A percentile compares a stretch with the other conserved stretches of the same genome.
Evolutionary conservation across 1,140 invertebrate genomes (phyloP).

Genomic region (Macrocentrus cingulum): DNA sequence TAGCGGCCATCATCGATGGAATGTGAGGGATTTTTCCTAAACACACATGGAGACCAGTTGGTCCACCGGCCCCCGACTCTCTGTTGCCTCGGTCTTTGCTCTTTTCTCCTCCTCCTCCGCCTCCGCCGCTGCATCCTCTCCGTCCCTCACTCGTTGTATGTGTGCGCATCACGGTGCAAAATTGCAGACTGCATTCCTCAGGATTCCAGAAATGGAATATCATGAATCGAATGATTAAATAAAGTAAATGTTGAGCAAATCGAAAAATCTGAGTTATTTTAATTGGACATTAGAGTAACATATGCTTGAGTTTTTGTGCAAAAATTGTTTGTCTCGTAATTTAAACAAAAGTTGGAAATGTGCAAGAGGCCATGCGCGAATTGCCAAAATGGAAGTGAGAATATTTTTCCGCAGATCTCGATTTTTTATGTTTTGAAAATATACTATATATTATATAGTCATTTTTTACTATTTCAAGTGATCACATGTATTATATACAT

Average conservation of each 20-base stretch:
- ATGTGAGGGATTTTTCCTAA: slow-evolving; percentile 30
- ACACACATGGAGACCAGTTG: slow-evolving; percentile 30
- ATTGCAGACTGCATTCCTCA: slow-evolving; percentile 30
- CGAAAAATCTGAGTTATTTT: background rate
- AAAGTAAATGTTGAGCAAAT: background rate
- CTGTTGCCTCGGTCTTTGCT: background rate
- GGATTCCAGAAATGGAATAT: slow-evolving; percentile 35
- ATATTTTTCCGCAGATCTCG: too few relatives aligned
- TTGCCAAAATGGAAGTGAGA: too few relatives aligned
- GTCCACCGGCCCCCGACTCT: background rate
- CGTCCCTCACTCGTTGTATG: background rate
- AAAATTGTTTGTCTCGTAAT: too few relatives aligned
- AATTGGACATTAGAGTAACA: background rate
- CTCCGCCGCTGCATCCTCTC: background rate
- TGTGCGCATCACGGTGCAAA: slow-evolving; percentile 9
- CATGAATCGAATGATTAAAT: slow-evolving; percentile 3
- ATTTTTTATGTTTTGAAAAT: too few relatives aligned
- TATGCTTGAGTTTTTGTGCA: too few relatives aligned
- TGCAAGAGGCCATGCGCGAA: too few relatives aligned
- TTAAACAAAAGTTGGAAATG: too few relatives aligned
- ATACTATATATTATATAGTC: too few relatives aligned
- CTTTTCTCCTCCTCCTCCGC: slow-evolving; percentile 16
- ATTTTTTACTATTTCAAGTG: too few relatives aligned
- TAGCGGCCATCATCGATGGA: slow-evolving; percentile 27
- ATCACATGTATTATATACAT: too few relatives aligned